Conservation (phyloP, 2,113 vertebrate genomes). For the Butorides virescens region DNA sequence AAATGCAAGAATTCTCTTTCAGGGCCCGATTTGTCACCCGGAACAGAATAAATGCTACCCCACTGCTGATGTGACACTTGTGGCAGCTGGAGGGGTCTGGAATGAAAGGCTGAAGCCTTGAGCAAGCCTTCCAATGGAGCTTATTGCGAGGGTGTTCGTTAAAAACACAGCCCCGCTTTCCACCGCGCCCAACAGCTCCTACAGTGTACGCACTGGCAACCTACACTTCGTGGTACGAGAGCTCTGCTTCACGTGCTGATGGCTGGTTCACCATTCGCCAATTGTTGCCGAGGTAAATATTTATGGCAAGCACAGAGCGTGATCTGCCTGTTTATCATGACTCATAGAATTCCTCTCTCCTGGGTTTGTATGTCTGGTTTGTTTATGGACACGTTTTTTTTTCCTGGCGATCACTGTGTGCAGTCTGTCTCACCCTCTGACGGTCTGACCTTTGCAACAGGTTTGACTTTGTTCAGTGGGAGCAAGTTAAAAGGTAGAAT, state of each 20-base stretch:
- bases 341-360: background rate
- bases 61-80: background rate
- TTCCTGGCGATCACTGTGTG: background rate
- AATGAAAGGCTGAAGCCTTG: conserved; percentile 28
- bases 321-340: background rate
- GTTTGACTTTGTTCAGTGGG: background rate
- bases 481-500: background rate
- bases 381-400: background rate
- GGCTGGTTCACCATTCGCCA: background rate
- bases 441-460: background rate
- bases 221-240: background rate
- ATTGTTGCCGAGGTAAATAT: background rate
- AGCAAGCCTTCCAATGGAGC: conserved; percentile 8
- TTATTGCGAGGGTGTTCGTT: background rate
- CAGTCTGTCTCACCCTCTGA: accelerated
- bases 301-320: background rate
- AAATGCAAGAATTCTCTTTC: conserved; percentile 5
- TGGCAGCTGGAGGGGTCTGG: conserved; percentile 12
- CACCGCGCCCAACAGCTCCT: background rate
- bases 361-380: background rate
- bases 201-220: background rate
- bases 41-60: conserved; percentile 28
- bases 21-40: conserved; percentile 28
- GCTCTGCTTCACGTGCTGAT: background rate
- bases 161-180: background rate